These are phyloP conservation scores for Leptocoma aspasia DNA, from an alignment of 2,113 vertebrate species.

Conservation along the genomic window DNA sequence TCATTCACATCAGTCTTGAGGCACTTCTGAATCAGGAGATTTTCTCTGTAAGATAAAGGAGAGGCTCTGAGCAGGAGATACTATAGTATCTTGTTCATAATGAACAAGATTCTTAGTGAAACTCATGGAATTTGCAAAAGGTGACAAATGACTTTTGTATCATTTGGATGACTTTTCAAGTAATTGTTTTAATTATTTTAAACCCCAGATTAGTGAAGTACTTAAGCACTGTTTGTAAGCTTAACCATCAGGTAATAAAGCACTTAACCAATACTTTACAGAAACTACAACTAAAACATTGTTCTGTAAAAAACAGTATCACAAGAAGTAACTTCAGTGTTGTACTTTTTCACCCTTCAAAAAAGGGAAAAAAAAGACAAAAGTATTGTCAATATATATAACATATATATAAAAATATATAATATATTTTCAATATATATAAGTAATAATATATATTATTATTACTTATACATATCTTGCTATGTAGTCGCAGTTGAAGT, in stretches of 20 bases:
- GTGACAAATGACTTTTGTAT: not conserved
- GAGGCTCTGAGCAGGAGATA: not conserved
- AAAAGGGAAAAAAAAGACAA: not conserved
- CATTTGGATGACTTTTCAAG: not conserved
- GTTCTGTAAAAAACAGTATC: not conserved
- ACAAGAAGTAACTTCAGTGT: not conserved
- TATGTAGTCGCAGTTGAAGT: not conserved
- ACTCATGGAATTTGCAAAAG: not conserved
- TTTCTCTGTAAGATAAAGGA: slow-evolving; percentile 33
- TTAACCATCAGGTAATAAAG: not conserved
- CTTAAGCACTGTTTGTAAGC: not conserved
- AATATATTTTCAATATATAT: too few species aligned
- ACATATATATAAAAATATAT: too few species aligned
- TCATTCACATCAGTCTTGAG: not conserved
- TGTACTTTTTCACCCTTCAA: not conserved
- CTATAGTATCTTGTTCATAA: not conserved
- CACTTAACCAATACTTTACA: not conserved
- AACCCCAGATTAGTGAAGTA: not conserved
- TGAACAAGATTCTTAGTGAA: not conserved
- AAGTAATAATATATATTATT: too few species aligned
- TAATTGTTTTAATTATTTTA: not conserved
- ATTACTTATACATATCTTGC: too few species aligned
- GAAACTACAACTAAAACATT: not conserved
- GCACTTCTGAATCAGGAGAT: not conserved
- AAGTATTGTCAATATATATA: not conserved